Evolutionary conservation across 2,888 invertebrate genomes (phyloP).

Genomic region (Iselma pallidipennis): DNA sequence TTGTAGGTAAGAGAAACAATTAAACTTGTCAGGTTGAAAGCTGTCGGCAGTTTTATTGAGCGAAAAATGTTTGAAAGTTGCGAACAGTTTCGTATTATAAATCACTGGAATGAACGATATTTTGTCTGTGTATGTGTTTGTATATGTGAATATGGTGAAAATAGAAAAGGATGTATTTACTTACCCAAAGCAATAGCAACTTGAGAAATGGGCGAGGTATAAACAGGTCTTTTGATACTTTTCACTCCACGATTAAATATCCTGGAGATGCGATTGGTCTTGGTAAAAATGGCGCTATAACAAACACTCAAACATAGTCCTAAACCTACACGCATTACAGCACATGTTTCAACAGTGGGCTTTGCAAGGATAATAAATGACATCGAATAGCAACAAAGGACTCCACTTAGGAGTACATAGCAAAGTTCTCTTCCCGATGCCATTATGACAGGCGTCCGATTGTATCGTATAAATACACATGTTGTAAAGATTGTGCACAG

Average conservation of each 20-base stretch:
- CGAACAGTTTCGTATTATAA: constrained; percentile 1
- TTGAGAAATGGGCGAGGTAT: constrained; percentile 76
- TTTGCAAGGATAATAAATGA: constrained; percentile 72
- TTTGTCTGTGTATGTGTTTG: background rate
- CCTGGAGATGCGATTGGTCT: constrained; percentile 74
- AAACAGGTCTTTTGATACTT: constrained; percentile 71
- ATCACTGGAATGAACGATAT: constrained; percentile 12
- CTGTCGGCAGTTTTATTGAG: constrained; percentile 5
- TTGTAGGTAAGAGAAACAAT: constrained; percentile 2
- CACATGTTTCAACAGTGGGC: constrained; percentile 68
- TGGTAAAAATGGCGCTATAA: constrained; percentile 75
- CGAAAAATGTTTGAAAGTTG: background rate
- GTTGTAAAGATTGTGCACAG: constrained; percentile 64
- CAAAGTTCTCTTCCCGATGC: constrained; percentile 79
- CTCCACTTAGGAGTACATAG: constrained; percentile 73
- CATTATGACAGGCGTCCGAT: constrained; percentile 57
- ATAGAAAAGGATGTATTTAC: constrained; percentile 33
- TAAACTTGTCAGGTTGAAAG: constrained; percentile 10
- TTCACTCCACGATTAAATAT: constrained; percentile 74
- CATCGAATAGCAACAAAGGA: constrained; percentile 67
- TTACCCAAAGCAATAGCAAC: constrained; percentile 70
- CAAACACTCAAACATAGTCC: constrained; percentile 74
- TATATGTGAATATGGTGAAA: constrained; percentile 5
- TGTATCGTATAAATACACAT: constrained; percentile 65
- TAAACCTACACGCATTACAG: constrained; percentile 67